Percentiles rank a stretch among this genome's conserved stretches.
Evolutionary conservation across 2,888 invertebrate species (phyloP).

Genomic region (Atherix ibis): DNA sequence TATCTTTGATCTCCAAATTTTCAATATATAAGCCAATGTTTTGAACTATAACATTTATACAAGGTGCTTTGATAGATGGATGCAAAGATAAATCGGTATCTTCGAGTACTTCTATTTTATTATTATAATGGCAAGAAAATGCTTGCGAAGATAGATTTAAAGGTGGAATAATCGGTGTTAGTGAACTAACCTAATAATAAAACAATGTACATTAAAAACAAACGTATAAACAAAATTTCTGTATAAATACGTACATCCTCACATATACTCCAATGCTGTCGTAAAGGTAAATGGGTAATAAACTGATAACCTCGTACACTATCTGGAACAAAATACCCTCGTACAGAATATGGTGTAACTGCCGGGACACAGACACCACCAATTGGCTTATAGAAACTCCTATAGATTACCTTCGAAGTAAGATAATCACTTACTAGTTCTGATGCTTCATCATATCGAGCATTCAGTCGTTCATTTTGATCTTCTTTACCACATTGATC

Average conservation of each 20-base stretch:
- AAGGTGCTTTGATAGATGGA: constrained; percentile 16
- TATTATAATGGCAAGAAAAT: constrained; percentile 16
- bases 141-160: constrained; percentile 14
- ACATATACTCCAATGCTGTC: constrained; percentile 16
- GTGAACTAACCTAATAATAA: constrained; percentile 6
- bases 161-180: constrained; percentile 14
- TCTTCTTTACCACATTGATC: neutral
- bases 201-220: neutral
- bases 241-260: no score
- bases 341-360: constrained; percentile 17
- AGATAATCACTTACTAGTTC: constrained; percentile 14
- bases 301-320: constrained; percentile 18
- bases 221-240: neutral
- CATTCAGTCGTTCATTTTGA: no score
- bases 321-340: constrained; percentile 20
- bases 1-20: no score
- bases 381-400: constrained; percentile 15
- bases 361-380: constrained; percentile 14
- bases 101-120: constrained; percentile 16
- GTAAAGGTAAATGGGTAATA: constrained; percentile 18
- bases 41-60: constrained; percentile 18
- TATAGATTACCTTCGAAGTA: constrained; percentile 18
- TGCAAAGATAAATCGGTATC: constrained; percentile 16
- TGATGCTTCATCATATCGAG: constrained; percentile 13
- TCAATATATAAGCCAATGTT: constrained; percentile 11